Evolutionary conservation across 2,113 vertebrate genomes (phyloP), one percentile per base, ranked within the genome.

Genomic region (Acanthochromis polyacanthus): DNA sequence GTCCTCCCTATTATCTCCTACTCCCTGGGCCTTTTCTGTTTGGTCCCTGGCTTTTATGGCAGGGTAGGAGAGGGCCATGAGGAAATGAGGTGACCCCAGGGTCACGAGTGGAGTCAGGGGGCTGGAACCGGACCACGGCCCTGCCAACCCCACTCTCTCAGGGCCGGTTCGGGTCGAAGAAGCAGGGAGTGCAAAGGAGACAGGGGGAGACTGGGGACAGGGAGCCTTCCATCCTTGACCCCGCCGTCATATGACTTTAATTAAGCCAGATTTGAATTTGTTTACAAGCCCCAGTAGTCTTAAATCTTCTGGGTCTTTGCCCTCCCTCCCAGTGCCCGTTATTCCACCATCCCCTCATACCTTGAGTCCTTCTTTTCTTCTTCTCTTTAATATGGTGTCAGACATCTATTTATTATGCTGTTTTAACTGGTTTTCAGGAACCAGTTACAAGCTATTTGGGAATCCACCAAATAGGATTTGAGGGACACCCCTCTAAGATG

Each of bases 61-160:
- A 87, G 93, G 94, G 92, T 95, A 93, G 89, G 28, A 83, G 93
- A 95, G 92, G 94, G 94, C 88, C 93, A 95, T 81, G 83, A 94
- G 95, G 95, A 95, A 95, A 95, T 95, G 94, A 95, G 94, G 78
- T 93, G 94, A 95, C 94, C 95, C 71, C 67, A 4, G 78, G 94
- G 95, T 95, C 93, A 93, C 8, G 22, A 83, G 81, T 78, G 78
- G 89, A 94, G 93, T 94, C 92, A 91, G 76, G 82, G 88, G 92
- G 90, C 82, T 92, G 87, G 83, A 82, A 88, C 87, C 62, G 88
- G 90, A 89, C 88, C 75, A 32, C 38, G 57, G 89, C 65, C 85
- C 68, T 83, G 80, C 86, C 88, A 83, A 76, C 83, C 50, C 58
- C 52, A 48, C 79, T 81, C 85, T 93, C 88, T 87, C 58, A 82